phyloP scores from a whole-genome alignment of 2,888 invertebrate genomes.

The Drosophila gaucha region DNA sequence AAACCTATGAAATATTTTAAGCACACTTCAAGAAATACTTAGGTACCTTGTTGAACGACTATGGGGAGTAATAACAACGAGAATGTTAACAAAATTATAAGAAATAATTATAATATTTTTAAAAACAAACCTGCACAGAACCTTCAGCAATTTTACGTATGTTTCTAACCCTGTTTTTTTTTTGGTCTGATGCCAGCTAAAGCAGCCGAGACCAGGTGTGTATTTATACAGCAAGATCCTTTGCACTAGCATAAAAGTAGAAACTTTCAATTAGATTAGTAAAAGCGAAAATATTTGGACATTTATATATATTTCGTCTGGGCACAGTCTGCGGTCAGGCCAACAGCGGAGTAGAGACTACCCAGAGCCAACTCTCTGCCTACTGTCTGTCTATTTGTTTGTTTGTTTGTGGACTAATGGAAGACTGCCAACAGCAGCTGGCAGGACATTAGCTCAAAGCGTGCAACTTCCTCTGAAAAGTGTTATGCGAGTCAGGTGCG shows the following conservation, averaged over 20 bases:
- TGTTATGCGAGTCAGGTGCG: slow-evolving; percentile 78
- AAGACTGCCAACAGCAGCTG: slow-evolving; percentile 60
- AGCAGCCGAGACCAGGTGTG: neutral
- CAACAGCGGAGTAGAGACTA: slow-evolving; percentile 10
- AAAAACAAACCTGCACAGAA: too few relatives aligned
- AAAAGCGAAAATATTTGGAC: slow-evolving; percentile 36
- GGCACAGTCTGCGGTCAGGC: slow-evolving; percentile 19
- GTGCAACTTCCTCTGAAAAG: slow-evolving; percentile 33
- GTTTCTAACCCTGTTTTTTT: too few relatives aligned
- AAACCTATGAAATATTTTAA: neutral
- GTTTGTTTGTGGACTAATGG: slow-evolving; percentile 49
- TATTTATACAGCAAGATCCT: too few relatives aligned
- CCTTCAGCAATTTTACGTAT: too few relatives aligned
- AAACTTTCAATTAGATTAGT: slow-evolving; percentile 33
- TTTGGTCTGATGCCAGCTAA: too few relatives aligned
- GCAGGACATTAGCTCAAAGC: slow-evolving; percentile 66
- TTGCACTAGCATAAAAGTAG: too few relatives aligned
- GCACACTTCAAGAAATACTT: slow-evolving; percentile 1
- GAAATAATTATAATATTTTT: too few relatives aligned
- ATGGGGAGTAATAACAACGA: neutral
- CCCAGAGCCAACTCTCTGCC: slow-evolving; percentile 6
- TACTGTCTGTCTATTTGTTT: slow-evolving; percentile 15
- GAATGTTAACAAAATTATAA: neutral
- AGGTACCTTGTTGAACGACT: neutral
- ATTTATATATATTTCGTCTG: slow-evolving; percentile 37